phyloP scores from a whole-genome alignment of 2,888 invertebrate genomes.

The Morpho deidamia region DNA sequence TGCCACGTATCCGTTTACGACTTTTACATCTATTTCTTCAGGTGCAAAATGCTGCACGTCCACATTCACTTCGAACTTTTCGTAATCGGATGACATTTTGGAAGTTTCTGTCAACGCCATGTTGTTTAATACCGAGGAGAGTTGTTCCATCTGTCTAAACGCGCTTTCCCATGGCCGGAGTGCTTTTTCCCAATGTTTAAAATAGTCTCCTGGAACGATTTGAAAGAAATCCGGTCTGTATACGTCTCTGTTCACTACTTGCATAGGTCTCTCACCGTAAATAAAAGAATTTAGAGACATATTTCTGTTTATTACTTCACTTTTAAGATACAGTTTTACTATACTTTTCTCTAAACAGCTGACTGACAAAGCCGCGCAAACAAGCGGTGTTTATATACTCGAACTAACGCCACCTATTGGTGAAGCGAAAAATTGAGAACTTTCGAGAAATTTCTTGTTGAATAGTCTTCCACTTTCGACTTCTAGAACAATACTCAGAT shows the following conservation, averaged over 20 bases:
- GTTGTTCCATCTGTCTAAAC: constrained; percentile 48
- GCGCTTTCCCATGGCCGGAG: constrained; percentile 32
- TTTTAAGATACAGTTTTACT: too few relatives aligned
- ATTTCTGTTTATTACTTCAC: constrained; percentile 27
- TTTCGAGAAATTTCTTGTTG: constrained; percentile 32
- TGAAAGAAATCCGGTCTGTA: constrained; percentile 33
- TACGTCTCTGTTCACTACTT: constrained; percentile 55
- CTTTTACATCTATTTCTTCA: constrained; percentile 86
- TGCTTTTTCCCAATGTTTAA: constrained; percentile 20
- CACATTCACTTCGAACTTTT: constrained; percentile 82
- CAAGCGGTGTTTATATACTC: constrained; percentile 35
- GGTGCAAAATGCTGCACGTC: constrained; percentile 89
- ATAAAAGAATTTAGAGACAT: constrained; percentile 57
- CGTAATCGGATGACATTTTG: constrained; percentile 55
- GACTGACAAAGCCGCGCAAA: constrained; percentile 11
- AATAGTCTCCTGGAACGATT: constrained; percentile 33
- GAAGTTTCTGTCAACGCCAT: constrained; percentile 61
- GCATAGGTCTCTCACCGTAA: constrained; percentile 51
- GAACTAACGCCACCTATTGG: constrained; percentile 38
- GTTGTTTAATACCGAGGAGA: constrained; percentile 49
- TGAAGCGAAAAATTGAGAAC: constrained; percentile 25
- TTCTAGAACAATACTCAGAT: constrained; percentile 3
- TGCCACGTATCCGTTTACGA: constrained; percentile 81
- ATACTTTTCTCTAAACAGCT: constrained; percentile 13
- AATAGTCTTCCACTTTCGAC: constrained; percentile 9